These are phyloP conservation scores for Nothobranchius furzeri DNA, from an alignment of 2,113 vertebrate genomes.

Conservation along the genomic window DNA sequence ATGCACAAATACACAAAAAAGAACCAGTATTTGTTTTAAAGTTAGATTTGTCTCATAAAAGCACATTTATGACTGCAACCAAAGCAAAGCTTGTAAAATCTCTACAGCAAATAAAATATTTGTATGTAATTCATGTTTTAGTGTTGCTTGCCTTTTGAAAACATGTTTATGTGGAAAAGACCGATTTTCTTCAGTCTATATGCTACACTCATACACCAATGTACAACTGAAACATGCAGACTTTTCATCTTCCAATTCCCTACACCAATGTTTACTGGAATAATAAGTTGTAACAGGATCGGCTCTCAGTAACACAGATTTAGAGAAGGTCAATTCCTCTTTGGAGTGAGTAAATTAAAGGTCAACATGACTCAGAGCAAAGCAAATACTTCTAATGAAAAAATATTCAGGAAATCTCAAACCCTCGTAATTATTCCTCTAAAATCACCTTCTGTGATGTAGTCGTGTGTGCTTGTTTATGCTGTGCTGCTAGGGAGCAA, in stretches of 20 bases:
- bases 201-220: slow-evolving; percentile 2
- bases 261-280: slow-evolving; percentile 15
- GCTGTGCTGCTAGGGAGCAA: slow-evolving; percentile 22
- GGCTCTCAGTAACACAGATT: slow-evolving; percentile 5
- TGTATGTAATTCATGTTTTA: slow-evolving; percentile 3
- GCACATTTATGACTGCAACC: background rate
- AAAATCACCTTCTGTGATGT: slow-evolving; percentile 42
- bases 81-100: too few species aligned
- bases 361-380: slow-evolving; percentile 23
- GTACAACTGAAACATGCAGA: slow-evolving; percentile 1
- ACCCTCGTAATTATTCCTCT: slow-evolving; percentile 43
- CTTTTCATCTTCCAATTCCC: slow-evolving; percentile 11
- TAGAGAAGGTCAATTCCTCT: slow-evolving; percentile 19
- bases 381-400: slow-evolving; percentile 11
- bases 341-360: slow-evolving; percentile 6
- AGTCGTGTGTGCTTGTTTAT: background rate
- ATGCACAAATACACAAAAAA: slow-evolving; percentile 48
- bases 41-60: background rate
- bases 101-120: background rate
- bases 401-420: slow-evolving; percentile 27
- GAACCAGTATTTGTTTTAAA: slow-evolving; percentile 24
- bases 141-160: background rate
- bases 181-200: too few species aligned
- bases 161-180: background rate
- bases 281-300: slow-evolving; percentile 5